Evolutionary conservation across 92 coral and sea anemone genomes (phyloP).

Genomic region (Scolanthus callimorphus): DNA sequence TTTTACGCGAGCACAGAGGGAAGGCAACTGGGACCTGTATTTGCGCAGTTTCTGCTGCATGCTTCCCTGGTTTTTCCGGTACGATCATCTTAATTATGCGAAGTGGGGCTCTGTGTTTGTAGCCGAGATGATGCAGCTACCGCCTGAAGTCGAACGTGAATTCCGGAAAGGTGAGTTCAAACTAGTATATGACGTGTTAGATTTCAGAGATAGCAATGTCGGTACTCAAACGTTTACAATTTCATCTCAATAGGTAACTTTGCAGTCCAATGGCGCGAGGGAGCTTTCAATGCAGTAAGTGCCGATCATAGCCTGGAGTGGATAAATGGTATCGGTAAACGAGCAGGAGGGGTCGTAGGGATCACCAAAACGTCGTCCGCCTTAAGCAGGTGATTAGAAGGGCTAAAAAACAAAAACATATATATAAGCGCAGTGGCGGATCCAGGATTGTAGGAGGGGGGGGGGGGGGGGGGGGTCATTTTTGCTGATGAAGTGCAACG

Average conservation of each 20-base stretch:
- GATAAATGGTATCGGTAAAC: conserved; percentile 40
- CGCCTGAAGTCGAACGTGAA: conserved; percentile 30
- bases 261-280: conserved; percentile 7
- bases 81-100: conserved; percentile 47
- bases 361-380: conserved; percentile 56
- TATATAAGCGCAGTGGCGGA: too few species aligned
- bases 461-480: too few species aligned
- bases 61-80: conserved; percentile 50
- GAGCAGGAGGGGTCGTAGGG: conserved; percentile 53
- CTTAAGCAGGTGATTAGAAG: conserved; percentile 31
- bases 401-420: too few species aligned
- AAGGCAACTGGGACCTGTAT: conserved; percentile 44
- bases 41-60: conserved; percentile 39
- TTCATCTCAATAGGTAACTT: too few species aligned
- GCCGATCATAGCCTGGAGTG: conserved; percentile 41
- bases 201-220: conserved; percentile 39
- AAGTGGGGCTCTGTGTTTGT: conserved; percentile 49
- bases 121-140: conserved; percentile 47
- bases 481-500: too few species aligned
- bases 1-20: conserved; percentile 52
- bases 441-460: too few species aligned
- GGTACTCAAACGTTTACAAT: too few species aligned
- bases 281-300: conserved; percentile 16
- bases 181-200: conserved; percentile 28
- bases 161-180: conserved; percentile 43